Base-by-base conservation (phyloP, 1,140 invertebrate species). In the Eriocheir sinensis region DNA sequence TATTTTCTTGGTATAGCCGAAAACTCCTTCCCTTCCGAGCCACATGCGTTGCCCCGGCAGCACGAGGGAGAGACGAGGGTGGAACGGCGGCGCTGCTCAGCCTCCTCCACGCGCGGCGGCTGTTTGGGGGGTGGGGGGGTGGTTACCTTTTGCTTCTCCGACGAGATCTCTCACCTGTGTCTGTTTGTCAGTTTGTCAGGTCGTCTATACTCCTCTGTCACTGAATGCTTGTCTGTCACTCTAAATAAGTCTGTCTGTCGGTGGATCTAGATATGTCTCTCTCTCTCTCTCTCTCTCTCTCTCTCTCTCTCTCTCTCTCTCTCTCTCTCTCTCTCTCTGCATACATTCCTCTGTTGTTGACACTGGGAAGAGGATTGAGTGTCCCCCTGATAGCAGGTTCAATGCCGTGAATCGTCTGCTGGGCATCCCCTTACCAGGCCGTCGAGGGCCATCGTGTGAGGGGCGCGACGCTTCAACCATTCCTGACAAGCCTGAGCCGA, bases 271-370 rank as follows among this genome's bases (percentile, higher is more conserved):
- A n/a, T n/a, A n/a, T 72, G 21, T 72, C 60, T 72, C 60, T 72
- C 60, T 72, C 60, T 72, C 60, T 72, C 60, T 72, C 60, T n/a
- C 12, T n/a, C 60, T 72, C 60, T 72, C 60, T 72, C 60, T 72
- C 60, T 72, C 60, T 72, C 60, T 72, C 60, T 72, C 60, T 72
- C 60, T 72, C 53, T 72, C 60, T 72, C 60, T 72, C 60, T 72
- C 60, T 72, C 60, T 72, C 27, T 72, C 60, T 72, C 60, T 72
- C 60, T 72, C 60, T 72, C 60, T 72, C 60, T n/a, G 60, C 60
- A 72, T 72, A n/a, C 17, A 72, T 72, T 72, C 60, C 60, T 72
- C 27, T 2, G 4, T 72, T 72, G 27, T 72, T 72, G 60, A 72
- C 60, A 72, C 17, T 72, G 60, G n/a, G 21, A 72, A 72, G 60